Conservation (phyloP, 2,797 vertebrate species). For the Rhinophrynus dorsalis region DNA sequence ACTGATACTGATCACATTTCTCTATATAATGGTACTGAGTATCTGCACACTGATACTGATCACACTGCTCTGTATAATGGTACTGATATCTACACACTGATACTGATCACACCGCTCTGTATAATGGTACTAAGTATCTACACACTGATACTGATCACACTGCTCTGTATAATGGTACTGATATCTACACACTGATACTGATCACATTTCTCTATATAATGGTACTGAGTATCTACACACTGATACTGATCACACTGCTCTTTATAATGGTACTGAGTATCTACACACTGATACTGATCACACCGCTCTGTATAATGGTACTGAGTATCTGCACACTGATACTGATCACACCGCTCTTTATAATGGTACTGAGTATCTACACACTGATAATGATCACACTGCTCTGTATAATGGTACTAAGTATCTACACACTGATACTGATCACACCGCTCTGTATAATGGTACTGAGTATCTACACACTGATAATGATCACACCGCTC, state of each 20-base stretch:
- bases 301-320: no score
- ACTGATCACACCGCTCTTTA: no score
- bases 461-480: background rate
- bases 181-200: background rate
- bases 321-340: no score
- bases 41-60: background rate
- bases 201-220: background rate
- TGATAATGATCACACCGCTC: background rate
- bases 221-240: background rate
- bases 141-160: background rate
- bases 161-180: background rate
- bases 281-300: no score
- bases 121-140: background rate
- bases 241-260: background rate
- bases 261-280: background rate
- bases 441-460: conserved; percentile 1
- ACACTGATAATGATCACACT: background rate
- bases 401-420: background rate
- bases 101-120: background rate
- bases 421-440: background rate
- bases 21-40: background rate
- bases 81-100: background rate
- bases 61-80: background rate
- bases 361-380: background rate
- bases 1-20: no score